phyloP scores from a whole-genome alignment of 2,888 invertebrate species.

The Mythimna vitellina region DNA sequence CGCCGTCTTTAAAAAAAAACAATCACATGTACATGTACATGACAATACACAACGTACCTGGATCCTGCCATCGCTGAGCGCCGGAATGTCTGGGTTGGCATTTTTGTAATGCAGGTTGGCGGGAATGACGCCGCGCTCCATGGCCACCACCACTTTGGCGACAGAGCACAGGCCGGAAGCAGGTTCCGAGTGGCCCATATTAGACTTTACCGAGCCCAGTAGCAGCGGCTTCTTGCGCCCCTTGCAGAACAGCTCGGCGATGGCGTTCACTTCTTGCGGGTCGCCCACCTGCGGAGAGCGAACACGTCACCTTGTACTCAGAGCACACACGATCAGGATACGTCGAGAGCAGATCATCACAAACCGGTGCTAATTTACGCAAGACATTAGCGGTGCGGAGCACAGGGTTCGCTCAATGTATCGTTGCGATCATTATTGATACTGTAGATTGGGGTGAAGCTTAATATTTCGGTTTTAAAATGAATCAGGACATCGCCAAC shows the following conservation, averaged over 20 bases:
- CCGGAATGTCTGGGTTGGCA: slow-evolving; percentile 98
- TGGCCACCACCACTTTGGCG: slow-evolving; percentile 96
- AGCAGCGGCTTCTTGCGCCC: slow-evolving; percentile 95
- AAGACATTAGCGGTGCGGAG: not conserved
- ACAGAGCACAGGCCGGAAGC: slow-evolving; percentile 97
- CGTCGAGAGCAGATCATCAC: not conserved
- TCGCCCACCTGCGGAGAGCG: slow-evolving; percentile 94
- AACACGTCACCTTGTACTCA: not conserved
- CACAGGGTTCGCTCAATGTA: no score
- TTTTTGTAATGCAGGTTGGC: slow-evolving; percentile 96
- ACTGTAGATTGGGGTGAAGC: no score
- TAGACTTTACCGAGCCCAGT: slow-evolving; percentile 99
- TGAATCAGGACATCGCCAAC: no score
- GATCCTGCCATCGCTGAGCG: slow-evolving; percentile 96
- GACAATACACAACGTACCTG: slow-evolving; percentile 82
- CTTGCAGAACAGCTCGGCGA: slow-evolving; percentile 97
- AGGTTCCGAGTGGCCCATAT: slow-evolving; percentile 99
- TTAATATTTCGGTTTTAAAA: no score
- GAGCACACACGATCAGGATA: not conserved
- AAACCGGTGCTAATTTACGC: not conserved
- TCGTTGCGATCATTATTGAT: no score
- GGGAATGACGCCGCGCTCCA: slow-evolving; percentile 97
- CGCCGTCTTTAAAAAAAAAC: no score
- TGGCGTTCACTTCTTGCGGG: slow-evolving; percentile 99
- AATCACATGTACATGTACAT: no score